phyloP scores from a whole-genome alignment of 2,797 vertebrate species.

The Chrysolophus pictus region DNA sequence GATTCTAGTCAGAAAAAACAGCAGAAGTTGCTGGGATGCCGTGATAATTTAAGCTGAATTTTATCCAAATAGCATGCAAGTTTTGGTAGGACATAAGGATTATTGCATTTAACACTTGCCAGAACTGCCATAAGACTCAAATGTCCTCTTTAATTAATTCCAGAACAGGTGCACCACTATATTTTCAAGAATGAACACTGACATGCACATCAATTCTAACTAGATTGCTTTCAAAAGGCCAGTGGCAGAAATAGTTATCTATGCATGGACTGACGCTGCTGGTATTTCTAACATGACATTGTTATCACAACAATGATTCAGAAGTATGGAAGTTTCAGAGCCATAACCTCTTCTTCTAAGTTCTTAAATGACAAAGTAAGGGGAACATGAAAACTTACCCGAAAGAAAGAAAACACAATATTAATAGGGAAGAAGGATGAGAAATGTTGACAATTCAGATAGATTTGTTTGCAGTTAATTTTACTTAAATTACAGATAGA shows the following conservation, averaged over 20 bases:
- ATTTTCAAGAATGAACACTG: not conserved
- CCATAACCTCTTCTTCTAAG: not conserved
- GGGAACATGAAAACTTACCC: not conserved
- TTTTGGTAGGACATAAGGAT: constrained; percentile 6
- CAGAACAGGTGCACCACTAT: not conserved
- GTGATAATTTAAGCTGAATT: constrained; percentile 42
- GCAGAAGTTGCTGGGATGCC: not conserved
- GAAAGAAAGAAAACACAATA: not conserved
- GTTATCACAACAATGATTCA: not conserved
- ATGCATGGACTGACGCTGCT: not conserved
- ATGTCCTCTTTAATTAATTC: not conserved
- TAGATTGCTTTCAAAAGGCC: not conserved
- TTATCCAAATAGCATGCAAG: constrained; percentile 23
- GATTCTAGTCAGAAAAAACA: not conserved
- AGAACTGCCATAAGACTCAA: not conserved
- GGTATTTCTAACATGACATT: not conserved
- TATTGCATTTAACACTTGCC: constrained; percentile 12
- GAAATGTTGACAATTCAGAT: not conserved
- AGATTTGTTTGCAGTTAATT: not conserved
- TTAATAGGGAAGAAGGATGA: fast-evolving
- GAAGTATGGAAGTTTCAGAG: not conserved
- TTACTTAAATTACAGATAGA: not conserved
- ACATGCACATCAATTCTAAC: not conserved
- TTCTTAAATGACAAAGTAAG: not conserved
- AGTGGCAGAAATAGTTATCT: fast-evolving